Evolutionary conservation across 2,113 vertebrate species (phyloP).

Genomic region (Amia ocellicauda): DNA sequence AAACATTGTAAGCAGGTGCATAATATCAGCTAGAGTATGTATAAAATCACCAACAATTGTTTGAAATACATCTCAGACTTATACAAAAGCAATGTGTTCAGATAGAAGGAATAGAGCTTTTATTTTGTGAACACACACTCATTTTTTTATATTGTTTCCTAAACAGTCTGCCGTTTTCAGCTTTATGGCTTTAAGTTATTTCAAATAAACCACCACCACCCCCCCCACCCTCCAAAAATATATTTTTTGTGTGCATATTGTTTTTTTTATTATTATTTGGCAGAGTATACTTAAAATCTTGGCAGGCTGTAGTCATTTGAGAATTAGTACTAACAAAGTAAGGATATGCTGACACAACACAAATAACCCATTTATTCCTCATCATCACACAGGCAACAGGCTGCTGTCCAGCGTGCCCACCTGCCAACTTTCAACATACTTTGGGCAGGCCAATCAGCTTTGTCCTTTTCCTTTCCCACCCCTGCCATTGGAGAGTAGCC

Average conservation of each 20-base stretch:
- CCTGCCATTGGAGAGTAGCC: conserved; percentile 56
- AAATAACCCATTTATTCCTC: conserved; percentile 78
- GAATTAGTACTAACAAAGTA: conserved; percentile 72
- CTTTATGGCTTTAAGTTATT: conserved; percentile 33
- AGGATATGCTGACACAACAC: conserved; percentile 87
- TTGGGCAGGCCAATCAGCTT: conserved; percentile 60
- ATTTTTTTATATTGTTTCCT: conserved; percentile 40
- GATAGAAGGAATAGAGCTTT: conserved; percentile 7
- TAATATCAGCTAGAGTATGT: too few relatives aligned
- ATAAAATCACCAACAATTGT: too few relatives aligned
- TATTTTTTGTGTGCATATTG: too few relatives aligned
- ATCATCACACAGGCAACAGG: conserved; percentile 60
- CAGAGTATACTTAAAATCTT: conserved; percentile 71
- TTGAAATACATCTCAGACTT: too few relatives aligned
- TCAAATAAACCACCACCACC: conserved; percentile 50
- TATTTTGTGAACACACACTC: conserved; percentile 7
- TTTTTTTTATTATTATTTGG: conserved; percentile 78
- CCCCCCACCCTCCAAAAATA: too few relatives aligned
- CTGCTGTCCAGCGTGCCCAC: conserved; percentile 58
- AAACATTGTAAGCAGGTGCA: too few relatives aligned
- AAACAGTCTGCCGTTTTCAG: conserved; percentile 52
- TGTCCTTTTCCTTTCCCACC: conserved; percentile 62
- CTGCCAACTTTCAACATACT: conserved; percentile 70
- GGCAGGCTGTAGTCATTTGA: conserved; percentile 78
- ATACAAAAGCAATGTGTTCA: not conserved